phyloP scores from a whole-genome alignment of 2,113 vertebrate genomes.

The Elephantulus edwardii region DNA sequence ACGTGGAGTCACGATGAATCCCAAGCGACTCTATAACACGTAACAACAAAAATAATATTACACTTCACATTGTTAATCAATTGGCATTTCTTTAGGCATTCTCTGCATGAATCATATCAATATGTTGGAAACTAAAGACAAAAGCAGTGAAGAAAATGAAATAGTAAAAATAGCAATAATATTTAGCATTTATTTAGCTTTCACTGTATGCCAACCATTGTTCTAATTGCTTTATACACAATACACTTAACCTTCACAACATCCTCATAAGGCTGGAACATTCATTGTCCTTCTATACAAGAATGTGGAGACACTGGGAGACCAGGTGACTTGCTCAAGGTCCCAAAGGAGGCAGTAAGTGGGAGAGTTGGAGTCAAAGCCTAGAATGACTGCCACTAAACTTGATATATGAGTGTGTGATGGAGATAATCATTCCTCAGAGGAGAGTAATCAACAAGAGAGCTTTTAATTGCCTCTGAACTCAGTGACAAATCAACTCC shows the following conservation, averaged over 20 bases:
- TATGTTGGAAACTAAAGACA: not conserved
- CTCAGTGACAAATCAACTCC: not conserved
- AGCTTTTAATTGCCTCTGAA: not conserved
- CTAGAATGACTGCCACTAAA: not conserved
- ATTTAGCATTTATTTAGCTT: not conserved
- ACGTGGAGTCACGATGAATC: too few relatives aligned
- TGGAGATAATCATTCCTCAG: too few relatives aligned
- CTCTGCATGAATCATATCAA: slow-evolving; percentile 19
- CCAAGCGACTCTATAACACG: too few relatives aligned
- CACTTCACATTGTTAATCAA: not conserved
- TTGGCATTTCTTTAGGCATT: slow-evolving; percentile 20
- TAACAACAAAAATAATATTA: too few relatives aligned
- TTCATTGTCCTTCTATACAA: not conserved
- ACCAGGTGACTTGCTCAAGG: not conserved
- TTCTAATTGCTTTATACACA: not conserved
- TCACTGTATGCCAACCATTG: not conserved
- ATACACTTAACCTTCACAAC: not conserved
- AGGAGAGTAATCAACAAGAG: not conserved
- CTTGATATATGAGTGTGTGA: not conserved
- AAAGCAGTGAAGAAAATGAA: not conserved
- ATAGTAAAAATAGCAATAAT: not conserved
- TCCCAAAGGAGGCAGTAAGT: not conserved
- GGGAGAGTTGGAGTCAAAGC: not conserved
- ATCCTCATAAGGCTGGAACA: not conserved
- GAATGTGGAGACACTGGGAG: not conserved